These are phyloP conservation scores for Oenanthe oenanthe DNA, from an alignment of 2,113 vertebrate genomes.

Conservation along the genomic window DNA sequence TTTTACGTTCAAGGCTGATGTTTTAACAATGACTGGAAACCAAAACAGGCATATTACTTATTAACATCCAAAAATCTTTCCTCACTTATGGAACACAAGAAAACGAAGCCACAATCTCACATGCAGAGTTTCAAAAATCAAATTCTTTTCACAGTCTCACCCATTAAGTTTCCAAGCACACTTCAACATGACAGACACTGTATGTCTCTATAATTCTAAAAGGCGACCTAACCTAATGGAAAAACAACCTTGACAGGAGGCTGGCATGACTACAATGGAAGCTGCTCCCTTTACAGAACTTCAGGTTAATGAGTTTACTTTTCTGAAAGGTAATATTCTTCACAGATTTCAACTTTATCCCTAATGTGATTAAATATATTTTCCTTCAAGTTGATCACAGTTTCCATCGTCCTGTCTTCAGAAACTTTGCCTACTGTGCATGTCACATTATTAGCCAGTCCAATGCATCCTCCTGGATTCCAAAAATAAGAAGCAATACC, in stretches of 20 bases:
- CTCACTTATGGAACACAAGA: background rate
- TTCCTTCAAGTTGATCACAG: background rate
- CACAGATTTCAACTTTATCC: constrained; percentile 22
- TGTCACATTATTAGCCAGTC: background rate
- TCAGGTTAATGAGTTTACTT: background rate
- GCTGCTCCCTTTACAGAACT: background rate
- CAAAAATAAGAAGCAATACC: background rate
- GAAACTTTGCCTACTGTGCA: background rate
- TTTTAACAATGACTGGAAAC: background rate
- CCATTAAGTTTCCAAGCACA: background rate
- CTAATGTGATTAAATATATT: background rate
- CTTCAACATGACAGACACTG: background rate
- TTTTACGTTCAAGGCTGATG: background rate
- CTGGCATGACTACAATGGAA: background rate
- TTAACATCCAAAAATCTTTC: background rate
- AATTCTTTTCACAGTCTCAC: background rate
- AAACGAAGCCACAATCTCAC: background rate
- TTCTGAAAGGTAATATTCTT: constrained; percentile 20
- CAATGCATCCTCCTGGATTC: background rate
- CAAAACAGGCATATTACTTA: background rate
- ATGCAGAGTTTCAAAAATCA: background rate
- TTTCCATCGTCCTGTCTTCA: background rate
- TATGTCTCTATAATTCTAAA: background rate
- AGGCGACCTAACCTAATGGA: background rate
- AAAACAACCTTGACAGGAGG: background rate